Base-by-base conservation (phyloP, 2,888 invertebrate genomes). In the Sinodicranocentrus sp. region DNA sequence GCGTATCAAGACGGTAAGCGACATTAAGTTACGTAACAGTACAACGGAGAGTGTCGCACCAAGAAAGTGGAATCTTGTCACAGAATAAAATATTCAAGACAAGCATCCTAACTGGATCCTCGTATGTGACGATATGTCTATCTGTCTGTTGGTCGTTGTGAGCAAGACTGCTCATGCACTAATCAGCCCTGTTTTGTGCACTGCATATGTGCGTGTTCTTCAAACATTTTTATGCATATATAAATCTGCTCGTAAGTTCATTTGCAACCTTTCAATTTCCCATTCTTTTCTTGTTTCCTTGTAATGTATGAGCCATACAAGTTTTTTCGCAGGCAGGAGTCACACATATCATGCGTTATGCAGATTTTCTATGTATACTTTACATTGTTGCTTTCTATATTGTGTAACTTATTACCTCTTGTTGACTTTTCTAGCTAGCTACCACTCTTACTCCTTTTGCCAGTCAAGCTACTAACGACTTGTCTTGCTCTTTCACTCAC, bases 31-130 rank as follows among this genome's bases (percentile, higher is more conserved):
- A n/a, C 13, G 44, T n/a, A 44, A 13, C n/a, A 13, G 44, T 44
- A n/a, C 44, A n/a, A 52, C n/a, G 52, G 19, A 52, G 52, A 17
- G 10, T n/a, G 52, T 75, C 75, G 25, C 75, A 63, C 63, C 63
- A 75, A 33, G 33, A 33, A 10, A 33, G 33, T 6, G 33, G 5
- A 33, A 63, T 67, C 76, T 54, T 67, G 76, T 76, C 65, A 76
- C 76, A 65, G 67, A 33, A 76, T 76, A 76, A 76, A 76, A 67
- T 76, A 65, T 76, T 76, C 76, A 76, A 76, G 67, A 76, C 52
- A 52, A 75, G 72, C 72, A 48, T 75, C 75, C 75, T 63, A 44
- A 63, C 75, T 63, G 61, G 75, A 75, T 63, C 48, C 17, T 63
- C 75, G 19, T 59, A 39, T 61, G 75, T 63, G 61, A 75, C 44